These are phyloP conservation scores for Sebastes aleutianus DNA, from an alignment of 2,797 vertebrate species.

Conservation along the genomic window DNA sequence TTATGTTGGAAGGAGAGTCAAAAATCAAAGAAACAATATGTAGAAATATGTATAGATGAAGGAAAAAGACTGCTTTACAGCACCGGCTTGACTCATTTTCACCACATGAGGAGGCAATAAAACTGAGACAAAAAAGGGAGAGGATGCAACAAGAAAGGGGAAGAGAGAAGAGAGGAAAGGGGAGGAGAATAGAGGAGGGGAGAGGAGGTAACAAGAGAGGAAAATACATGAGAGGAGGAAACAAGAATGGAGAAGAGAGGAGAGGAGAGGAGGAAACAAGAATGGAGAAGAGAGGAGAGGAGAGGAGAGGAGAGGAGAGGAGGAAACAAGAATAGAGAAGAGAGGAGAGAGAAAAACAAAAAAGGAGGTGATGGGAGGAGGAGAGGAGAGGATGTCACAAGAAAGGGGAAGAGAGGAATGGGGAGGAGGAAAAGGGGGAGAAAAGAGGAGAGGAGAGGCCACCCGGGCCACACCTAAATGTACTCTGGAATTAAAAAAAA, in stretches of 20 bases:
- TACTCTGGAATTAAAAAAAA: constrained; percentile 22
- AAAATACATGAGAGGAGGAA: neutral
- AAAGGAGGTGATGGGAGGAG: neutral
- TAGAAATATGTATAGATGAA: neutral
- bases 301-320: neutral
- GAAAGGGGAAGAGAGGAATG: no score
- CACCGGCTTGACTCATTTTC: neutral
- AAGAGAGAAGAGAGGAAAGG: neutral
- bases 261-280: neutral
- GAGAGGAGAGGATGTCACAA: neutral
- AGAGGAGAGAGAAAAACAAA: neutral
- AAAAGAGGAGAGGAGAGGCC: neutral
- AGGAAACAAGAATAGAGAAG: neutral
- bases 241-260: neutral
- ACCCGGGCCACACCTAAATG: constrained; percentile 55
- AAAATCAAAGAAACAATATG: neutral
- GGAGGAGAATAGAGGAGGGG: neutral
- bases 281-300: neutral
- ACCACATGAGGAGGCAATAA: neutral
- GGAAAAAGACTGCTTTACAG: neutral
- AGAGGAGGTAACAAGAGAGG: neutral
- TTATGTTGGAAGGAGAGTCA: neutral
- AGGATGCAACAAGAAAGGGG: neutral
- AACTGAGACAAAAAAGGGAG: neutral
- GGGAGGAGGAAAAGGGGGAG: neutral